Base-by-base conservation (phyloP, 1,140 invertebrate species). In the Hyles euphorbiae region DNA sequence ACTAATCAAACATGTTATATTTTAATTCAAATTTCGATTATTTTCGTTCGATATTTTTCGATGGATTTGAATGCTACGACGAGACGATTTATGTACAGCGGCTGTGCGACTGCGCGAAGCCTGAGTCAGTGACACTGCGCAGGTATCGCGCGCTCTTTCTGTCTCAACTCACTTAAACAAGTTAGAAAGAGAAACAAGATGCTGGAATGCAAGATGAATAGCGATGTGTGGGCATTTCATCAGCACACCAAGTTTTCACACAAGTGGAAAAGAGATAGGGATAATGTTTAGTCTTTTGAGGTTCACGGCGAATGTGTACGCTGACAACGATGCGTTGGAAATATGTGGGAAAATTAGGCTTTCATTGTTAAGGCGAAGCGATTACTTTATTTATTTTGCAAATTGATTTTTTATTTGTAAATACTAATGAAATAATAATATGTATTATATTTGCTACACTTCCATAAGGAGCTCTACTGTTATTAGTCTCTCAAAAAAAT, bases 41-140 rank as follows among this genome's bases (percentile, higher is more conserved):
- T 58, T 62, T 78, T 83, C 75, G 75, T 82, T 86, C 75, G 78
- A 54, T 54, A 34, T 2, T 33, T 67, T 76, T 75, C 63, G 57
- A 60, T 67, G 46, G 53, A 34, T 55, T 53, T 33, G 53, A 51
- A 58, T 56, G 48, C 54, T 60, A 40, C 50, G 34, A 55, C 53
- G 40, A 53, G 34, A 54, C 53, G 36, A 32, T 44, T 36, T 10
- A 44, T 32, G 58, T 60, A 55, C 45, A 61, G 60, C 45, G 52
- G 46, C 51, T 56, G 44, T 53, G 56, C 62, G 65, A 63, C 70
- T 60, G 65, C 58, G 56, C 65, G 47, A 50, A 65, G 62, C 61
- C 78, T 83, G 77, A 85, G 84, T 87, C 84, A 86, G 71, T 83
- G 84, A 83, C 83, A 86, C 77, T 86, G 81, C 75, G 78, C 78